Percentiles rank a stretch among this genome's conserved stretches.
phyloP scores from a whole-genome alignment of 2,888 invertebrate species.

The Ditylenchus weischeri region DNA sequence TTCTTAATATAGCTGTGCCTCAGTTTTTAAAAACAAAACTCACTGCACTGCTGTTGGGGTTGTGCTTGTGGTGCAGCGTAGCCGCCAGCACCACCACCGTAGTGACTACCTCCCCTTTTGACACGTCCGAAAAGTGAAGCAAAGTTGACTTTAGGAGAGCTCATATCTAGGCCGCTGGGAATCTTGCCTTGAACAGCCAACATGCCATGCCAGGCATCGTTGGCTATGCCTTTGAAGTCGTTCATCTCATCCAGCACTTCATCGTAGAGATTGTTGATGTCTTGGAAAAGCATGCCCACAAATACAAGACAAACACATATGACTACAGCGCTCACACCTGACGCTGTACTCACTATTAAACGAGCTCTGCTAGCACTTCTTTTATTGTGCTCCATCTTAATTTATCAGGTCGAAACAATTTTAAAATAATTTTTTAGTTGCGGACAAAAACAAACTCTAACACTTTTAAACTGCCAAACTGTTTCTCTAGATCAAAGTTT shows the following conservation, averaged over 20 bases:
- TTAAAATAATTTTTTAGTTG: too few relatives aligned
- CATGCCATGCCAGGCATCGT: conserved; percentile 29
- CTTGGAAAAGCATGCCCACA: conserved; percentile 35
- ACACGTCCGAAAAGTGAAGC: conserved; percentile 7
- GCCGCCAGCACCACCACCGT: neutral
- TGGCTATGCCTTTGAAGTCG: conserved; percentile 36
- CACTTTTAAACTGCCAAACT: too few relatives aligned
- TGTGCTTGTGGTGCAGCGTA: conserved; percentile 3
- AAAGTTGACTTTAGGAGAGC: neutral
- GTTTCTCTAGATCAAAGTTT: too few relatives aligned
- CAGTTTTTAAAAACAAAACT: neutral
- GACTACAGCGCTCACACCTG: conserved; percentile 24
- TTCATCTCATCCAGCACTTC: conserved; percentile 36
- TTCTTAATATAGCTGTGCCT: too few relatives aligned
- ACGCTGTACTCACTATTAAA: neutral
- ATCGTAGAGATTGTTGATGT: conserved; percentile 38
- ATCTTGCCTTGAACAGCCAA: conserved; percentile 14
- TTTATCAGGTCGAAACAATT: too few relatives aligned
- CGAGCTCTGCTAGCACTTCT: neutral
- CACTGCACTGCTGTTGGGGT: conserved; percentile 8
- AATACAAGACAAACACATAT: conserved; percentile 32
- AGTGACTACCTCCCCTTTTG: neutral
- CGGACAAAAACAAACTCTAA: too few relatives aligned
- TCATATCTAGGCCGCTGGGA: neutral
- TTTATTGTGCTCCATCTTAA: too few relatives aligned